A percentile compares a stretch with the other conserved stretches of the same genome.
phyloP scores from a whole-genome alignment of 2,113 vertebrate genomes.

The Rhynchopsitta pachyrhyncha region DNA sequence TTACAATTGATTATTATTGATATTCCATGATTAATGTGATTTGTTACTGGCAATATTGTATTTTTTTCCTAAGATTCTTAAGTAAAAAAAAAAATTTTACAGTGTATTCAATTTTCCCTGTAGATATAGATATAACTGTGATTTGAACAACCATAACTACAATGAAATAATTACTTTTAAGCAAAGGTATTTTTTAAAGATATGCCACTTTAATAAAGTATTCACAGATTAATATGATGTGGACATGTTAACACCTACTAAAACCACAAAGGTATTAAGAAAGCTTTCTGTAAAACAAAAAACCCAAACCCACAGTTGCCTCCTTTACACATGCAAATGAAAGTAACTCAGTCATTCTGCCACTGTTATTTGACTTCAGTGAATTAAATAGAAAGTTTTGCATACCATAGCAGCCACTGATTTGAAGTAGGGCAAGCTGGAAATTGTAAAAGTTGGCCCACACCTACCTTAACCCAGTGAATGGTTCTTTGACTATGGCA shows the following conservation, averaged over 20 bases:
- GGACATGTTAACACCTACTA: not conserved
- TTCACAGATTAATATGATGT: not conserved
- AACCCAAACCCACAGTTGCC: not conserved
- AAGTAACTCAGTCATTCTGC: not conserved
- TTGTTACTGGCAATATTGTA: not conserved
- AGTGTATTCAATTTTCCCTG: not conserved
- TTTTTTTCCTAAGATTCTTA: not conserved
- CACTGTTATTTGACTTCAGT: not conserved
- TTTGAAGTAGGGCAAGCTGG: not conserved
- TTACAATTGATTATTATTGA: not conserved
- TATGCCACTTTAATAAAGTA: not conserved
- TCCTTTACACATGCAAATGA: not conserved
- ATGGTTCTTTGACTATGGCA: not conserved
- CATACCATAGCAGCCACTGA: not conserved
- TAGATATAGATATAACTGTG: not conserved
- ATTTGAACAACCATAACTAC: not conserved
- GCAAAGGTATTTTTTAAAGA: not conserved
- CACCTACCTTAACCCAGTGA: not conserved
- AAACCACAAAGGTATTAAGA: not conserved
- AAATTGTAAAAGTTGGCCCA: not conserved
- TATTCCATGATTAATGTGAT: not conserved
- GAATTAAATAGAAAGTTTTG: not conserved
- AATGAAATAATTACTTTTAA: not conserved
- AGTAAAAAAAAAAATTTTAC: not conserved
- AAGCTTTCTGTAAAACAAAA: not conserved